Base-by-base conservation (phyloP, 2,113 vertebrate genomes). In the Nothoprocta pentlandii region DNA sequence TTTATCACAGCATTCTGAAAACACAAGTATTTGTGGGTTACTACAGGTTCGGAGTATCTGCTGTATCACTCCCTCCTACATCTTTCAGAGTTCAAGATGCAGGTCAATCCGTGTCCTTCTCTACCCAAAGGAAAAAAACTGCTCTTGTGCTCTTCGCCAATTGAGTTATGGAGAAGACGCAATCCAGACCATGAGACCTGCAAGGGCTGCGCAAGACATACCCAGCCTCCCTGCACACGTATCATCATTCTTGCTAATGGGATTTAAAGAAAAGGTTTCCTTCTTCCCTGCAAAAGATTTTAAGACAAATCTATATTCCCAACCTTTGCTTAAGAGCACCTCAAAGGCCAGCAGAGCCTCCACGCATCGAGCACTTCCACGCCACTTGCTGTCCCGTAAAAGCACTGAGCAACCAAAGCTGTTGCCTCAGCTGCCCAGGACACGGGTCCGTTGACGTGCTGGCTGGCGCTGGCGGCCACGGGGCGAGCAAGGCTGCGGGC, bases 191-290 rank as follows among this genome's bases (percentile, higher is more conserved):
- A 64, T 13, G 7, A 1, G 28, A 10, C 19, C 64, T 9, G 36
- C 5, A 2, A 6, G n/a, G 28, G 36, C 71, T 15, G 12, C 6
- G 36, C 56, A 4, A 51, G 13, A 6, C 14, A 2, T 4, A 2
- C 78, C 15, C 16, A 3, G 3, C 2, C 44, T 30, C 11, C 44
- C 5, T 16, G 14, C 64, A n/a, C 44, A 0, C 2, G 1, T 16
- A 7, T 3, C 41, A 2, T 3, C 34, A 1, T 75, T 36, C 36
- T 44, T 4, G 5, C 59, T 2, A 2, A 4, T 22, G 2, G 64
- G 2, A 4, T 3, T 53, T 6, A 3, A 28, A 36, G 39, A 19
- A 10, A 16, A 19, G 12, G 10, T 0, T 0, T 4, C 13, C 49
- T 11, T 7, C 25, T 5, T 6, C 0, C 42, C 19, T 58, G 41